A percentile compares a stretch with the other conserved stretches of the same genome.
phyloP scores from a whole-genome alignment of 1,140 invertebrate species.

The Brachionus asplanchnoidis region DNA sequence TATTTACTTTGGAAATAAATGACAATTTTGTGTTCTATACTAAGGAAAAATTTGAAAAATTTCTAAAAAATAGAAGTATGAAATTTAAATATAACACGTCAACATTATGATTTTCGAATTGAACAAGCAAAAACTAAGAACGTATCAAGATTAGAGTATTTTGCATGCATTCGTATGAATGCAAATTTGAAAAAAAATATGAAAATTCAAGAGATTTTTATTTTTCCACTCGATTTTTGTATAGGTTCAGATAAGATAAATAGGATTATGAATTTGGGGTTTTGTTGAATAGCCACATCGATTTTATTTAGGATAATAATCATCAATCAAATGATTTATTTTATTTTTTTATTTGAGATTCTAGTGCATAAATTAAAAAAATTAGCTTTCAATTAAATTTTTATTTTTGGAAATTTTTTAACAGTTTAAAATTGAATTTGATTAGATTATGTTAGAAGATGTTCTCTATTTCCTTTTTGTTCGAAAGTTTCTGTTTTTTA shows the following conservation, averaged over 20 bases:
- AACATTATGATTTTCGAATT: constrained; percentile 30
- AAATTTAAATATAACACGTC: constrained; percentile 36
- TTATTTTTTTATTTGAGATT: background rate
- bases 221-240: background rate
- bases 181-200: background rate
- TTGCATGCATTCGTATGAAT: background rate
- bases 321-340: background rate
- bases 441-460: no score
- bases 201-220: background rate
- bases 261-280: background rate
- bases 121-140: constrained; percentile 11
- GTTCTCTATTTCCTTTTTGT: no score
- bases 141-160: background rate
- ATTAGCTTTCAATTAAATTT: no score
- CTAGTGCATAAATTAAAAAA: background rate
- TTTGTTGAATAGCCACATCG: background rate
- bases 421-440: no score
- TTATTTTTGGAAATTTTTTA: no score
- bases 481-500: background rate
- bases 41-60: constrained; percentile 23
- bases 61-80: background rate
- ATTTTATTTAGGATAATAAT: background rate
- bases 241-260: background rate
- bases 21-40: background rate
- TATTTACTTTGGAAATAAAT: background rate